Evolutionary conservation across 2,113 vertebrate species (phyloP), one percentile per base, ranked within the genome.

Genomic region (Festucalex cinctus): DNA sequence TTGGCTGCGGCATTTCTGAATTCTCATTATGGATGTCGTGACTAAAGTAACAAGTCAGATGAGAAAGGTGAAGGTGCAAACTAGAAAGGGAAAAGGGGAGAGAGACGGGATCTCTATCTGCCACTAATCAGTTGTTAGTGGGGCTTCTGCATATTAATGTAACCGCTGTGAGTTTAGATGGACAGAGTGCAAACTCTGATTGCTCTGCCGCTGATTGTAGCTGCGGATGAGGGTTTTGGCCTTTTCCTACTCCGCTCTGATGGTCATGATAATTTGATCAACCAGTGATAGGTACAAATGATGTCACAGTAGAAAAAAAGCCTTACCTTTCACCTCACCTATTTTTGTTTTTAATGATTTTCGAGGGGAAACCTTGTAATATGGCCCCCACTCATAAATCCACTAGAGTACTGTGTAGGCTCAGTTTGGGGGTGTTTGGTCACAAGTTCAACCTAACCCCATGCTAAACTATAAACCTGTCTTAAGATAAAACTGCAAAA

Each of bases 161-260:
- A 54, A 24, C 22, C 48, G 9, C 3, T 49, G 48, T 54, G 22
- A 54, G 51, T 26, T 54, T 24, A 54, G 51, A 54, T 26, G 22
- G 22, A 12, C n/a, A 54, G 22, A 54, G 51, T 54, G n/a, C n/a
- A 54, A 54, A 54, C 22, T 53, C n/a, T 54, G 51, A 53, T 53
- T 53, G 22, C 22, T 26, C 51, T 24, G 22, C 51, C 12, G 24
- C n/a, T 53, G n/a, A 53, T 53, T 53, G 22, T 53, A 53, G 51
- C 51, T 53, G 51, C 51, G 24, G 51, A 53, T 53, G 22, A 53
- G 12, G 22, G 22, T 22, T 22, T 26, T 53, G 51, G 22, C 9
- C 51, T n/a, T 14, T 53, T 49, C 48, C 48, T 22, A n/a, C 48
- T 49, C 48, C 6, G 1, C 20, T 49, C 8, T 49, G 48, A 49